Percentiles rank a stretch among this genome's conserved stretches.
Evolutionary conservation across 2,888 invertebrate genomes (phyloP).

Genomic region (Ophioninae sp.): DNA sequence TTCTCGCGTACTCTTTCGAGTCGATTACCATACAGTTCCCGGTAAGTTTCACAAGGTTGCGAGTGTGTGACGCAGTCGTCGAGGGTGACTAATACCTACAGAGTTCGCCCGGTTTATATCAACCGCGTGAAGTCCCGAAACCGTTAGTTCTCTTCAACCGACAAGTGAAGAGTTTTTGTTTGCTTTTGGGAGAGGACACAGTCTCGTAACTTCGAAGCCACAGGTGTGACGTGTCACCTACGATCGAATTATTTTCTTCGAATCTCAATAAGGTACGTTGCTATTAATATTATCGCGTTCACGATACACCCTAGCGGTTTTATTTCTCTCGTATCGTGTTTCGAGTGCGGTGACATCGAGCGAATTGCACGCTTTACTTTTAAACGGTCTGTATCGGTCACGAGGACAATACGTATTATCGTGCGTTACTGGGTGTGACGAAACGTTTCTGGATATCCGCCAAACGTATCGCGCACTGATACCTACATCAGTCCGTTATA

Average conservation of each 20-base stretch:
- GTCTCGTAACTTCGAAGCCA: constrained; percentile 3
- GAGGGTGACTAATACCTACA: neutral
- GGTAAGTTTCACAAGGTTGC: neutral
- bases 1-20: neutral
- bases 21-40: neutral
- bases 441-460: neutral
- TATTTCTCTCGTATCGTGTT: neutral
- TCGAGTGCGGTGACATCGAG: neutral
- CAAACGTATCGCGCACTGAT: neutral
- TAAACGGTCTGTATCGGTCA: neutral
- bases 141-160: neutral
- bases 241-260: neutral
- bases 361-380: neutral
- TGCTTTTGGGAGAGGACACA: neutral
- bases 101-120: neutral
- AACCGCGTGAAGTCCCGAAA: neutral
- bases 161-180: neutral
- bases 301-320: neutral
- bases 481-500: neutral
- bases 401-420: neutral
- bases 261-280: neutral
- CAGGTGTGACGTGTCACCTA: constrained; percentile 39
- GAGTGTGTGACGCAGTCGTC: neutral
- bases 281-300: neutral
- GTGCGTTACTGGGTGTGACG: neutral